A percentile compares a stretch with the other conserved stretches of the same genome.
Conservation (phyloP, 2,888 invertebrate genomes). For the Lycaena phlaeas region DNA sequence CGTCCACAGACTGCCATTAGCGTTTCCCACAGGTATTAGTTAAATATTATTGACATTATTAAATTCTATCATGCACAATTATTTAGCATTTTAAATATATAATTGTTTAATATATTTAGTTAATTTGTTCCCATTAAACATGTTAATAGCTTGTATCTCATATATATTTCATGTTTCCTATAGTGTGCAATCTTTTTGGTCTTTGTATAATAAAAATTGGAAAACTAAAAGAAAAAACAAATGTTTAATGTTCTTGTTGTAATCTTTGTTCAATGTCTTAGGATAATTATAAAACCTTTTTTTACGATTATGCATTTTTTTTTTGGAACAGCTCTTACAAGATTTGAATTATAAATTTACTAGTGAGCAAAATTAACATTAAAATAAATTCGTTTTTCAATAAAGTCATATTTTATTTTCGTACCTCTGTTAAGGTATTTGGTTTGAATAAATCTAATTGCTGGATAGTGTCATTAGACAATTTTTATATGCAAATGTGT, state of each 20-base stretch:
- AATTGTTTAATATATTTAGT: slow-evolving; percentile 2
- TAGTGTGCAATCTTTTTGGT: not conserved
- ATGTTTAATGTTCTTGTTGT: not conserved
- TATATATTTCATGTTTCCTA: not conserved
- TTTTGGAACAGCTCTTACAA: not conserved
- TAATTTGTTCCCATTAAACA: not conserved
- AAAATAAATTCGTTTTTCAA: not conserved
- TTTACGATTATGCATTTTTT: not conserved
- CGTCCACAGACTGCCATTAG: slow-evolving; percentile 10
- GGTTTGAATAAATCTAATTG: slow-evolving; percentile 47
- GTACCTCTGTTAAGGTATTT: slow-evolving; percentile 26
- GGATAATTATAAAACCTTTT: not conserved
- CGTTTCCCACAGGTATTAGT: not conserved
- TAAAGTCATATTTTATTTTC: slow-evolving; percentile 7
- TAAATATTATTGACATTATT: not conserved
- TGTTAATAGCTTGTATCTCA: not conserved
- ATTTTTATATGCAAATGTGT: slow-evolving; percentile 58
- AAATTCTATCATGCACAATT: not conserved
- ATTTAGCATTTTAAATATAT: not conserved
- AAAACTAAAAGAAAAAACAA: not conserved
- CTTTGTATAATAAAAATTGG: not conserved
- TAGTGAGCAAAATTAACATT: not conserved
- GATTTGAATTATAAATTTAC: not conserved
- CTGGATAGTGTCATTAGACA: slow-evolving; percentile 56
- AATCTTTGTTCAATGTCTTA: not conserved